phyloP scores from a whole-genome alignment of 2,888 invertebrate genomes.

The Holacanthella duospinosa region DNA sequence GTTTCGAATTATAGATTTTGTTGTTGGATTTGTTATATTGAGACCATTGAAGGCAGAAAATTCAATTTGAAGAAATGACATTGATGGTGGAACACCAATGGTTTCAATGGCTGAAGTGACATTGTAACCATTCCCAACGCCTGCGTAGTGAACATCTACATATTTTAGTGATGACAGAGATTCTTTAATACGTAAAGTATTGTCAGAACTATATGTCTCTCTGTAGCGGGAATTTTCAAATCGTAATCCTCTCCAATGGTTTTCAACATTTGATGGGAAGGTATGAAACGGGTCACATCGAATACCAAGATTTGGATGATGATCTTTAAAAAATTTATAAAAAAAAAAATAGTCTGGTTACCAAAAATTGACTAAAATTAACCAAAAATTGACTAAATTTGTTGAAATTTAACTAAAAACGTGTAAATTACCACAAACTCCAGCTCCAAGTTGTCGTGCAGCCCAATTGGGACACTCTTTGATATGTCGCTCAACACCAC shows the following conservation, averaged over 20 bases:
- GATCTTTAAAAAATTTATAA: conserved; percentile 50
- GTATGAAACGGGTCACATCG: conserved; percentile 71
- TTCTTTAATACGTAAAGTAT: conserved; percentile 67
- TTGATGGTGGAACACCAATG: conserved; percentile 78
- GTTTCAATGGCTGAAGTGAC: conserved; percentile 74
- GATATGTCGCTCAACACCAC: conserved; percentile 65
- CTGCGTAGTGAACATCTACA: conserved; percentile 73
- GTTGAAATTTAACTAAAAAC: too few relatives aligned
- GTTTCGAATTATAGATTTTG: conserved; percentile 68
- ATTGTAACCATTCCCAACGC: conserved; percentile 66
- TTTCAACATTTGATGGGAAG: conserved; percentile 50
- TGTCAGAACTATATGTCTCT: conserved; percentile 58
- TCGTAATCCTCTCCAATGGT: conserved; percentile 80
- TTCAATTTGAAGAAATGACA: conserved; percentile 70
- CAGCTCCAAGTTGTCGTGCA: conserved; percentile 72
- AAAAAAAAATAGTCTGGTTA: background rate
- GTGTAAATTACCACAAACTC: conserved; percentile 72
- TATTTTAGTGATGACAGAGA: conserved; percentile 71
- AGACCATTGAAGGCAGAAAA: conserved; percentile 88
- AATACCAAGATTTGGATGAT: conserved; percentile 84
- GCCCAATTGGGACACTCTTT: conserved; percentile 66
- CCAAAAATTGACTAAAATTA: background rate
- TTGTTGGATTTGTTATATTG: conserved; percentile 72
- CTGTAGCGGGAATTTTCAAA: conserved; percentile 70
- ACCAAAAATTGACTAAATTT: too few relatives aligned